Percentiles rank a stretch among this genome's conserved stretches.
These are phyloP conservation scores for Parazoanthus atlanticus DNA, from an alignment of 92 coral and sea anemone species.

Conservation along the genomic window DNA sequence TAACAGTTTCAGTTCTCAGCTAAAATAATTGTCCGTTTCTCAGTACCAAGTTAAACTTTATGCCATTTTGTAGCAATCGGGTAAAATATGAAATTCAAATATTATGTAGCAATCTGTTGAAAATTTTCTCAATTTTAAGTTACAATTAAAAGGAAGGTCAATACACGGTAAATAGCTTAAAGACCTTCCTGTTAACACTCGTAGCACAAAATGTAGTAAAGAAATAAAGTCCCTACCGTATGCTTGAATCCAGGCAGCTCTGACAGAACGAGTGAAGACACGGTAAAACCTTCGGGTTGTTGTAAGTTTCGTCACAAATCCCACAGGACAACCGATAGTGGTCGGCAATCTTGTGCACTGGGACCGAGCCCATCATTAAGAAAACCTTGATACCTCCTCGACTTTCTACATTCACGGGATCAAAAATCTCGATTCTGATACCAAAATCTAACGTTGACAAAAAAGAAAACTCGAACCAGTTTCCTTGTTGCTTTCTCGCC, in stretches of 20 bases:
- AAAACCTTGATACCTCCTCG: neutral
- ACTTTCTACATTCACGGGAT: neutral
- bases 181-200: neutral
- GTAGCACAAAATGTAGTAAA: too few relatives aligned
- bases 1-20: neutral
- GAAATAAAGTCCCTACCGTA: slow-evolving; percentile 52
- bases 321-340: slow-evolving; percentile 79
- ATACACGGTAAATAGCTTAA: too few relatives aligned
- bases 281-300: slow-evolving; percentile 81
- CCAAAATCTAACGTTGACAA: neutral
- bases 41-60: neutral
- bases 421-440: neutral
- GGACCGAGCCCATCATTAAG: slow-evolving; percentile 72
- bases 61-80: neutral
- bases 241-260: slow-evolving; percentile 76
- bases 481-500: neutral
- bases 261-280: slow-evolving; percentile 90
- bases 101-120: neutral
- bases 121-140: too few relatives aligned
- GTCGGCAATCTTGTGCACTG: slow-evolving; percentile 79
- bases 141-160: neutral
- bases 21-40: neutral
- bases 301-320: slow-evolving; percentile 79
- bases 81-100: too few relatives aligned
- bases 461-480: neutral